These are phyloP conservation scores for Irena cyanogastra DNA, from an alignment of 2,113 vertebrate species.

Conservation along the genomic window DNA sequence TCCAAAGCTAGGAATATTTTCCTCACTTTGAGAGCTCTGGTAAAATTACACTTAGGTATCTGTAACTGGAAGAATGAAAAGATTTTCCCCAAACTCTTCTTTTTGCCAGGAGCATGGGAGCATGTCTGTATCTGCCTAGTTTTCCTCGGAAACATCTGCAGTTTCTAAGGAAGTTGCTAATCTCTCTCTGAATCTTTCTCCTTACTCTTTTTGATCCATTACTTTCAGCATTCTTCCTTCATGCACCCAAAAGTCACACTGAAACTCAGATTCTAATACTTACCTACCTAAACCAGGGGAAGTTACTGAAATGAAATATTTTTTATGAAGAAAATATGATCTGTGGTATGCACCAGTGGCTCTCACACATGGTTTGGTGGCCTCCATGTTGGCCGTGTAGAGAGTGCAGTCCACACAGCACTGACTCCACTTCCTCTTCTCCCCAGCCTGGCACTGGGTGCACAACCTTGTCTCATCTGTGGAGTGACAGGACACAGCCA, in stretches of 20 bases:
- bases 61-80: neutral
- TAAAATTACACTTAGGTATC: neutral
- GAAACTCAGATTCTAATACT: neutral
- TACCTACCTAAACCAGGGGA: neutral
- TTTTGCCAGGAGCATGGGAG: neutral
- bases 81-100: neutral
- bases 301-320: neutral
- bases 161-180: conserved; percentile 10
- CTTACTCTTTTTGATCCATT: neutral
- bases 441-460: neutral
- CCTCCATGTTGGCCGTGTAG: neutral
- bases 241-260: neutral
- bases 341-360: neutral
- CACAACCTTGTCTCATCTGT: neutral
- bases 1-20: neutral
- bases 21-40: neutral
- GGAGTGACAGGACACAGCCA: neutral
- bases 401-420: neutral
- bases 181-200: neutral
- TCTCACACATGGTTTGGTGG: neutral
- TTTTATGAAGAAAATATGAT: neutral
- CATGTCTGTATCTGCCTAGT: neutral
- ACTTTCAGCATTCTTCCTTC: neutral
- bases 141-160: conserved; percentile 4
- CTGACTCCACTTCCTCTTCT: neutral